phyloP scores from a whole-genome alignment of 2,113 vertebrate species.

The Paramormyrops kingsleyae region DNA sequence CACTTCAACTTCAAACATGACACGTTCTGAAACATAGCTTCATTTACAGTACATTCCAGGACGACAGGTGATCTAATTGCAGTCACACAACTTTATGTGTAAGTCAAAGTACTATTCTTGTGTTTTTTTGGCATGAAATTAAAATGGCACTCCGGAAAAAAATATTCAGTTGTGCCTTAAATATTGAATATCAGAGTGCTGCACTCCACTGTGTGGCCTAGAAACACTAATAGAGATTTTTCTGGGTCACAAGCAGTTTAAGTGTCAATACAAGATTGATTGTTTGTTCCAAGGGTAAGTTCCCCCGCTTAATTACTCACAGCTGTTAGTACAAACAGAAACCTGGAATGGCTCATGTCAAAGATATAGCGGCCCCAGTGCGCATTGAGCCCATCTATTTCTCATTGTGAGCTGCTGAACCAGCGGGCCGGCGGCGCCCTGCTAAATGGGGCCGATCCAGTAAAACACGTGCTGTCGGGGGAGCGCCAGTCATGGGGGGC shows the following conservation, averaged over 20 bases:
- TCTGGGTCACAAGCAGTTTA: neutral
- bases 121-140: neutral
- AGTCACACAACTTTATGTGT: neutral
- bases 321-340: conserved; percentile 12
- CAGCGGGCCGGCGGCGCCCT: neutral
- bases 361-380: neutral
- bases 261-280: conserved; percentile 18
- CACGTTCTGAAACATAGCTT: neutral
- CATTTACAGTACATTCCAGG: neutral
- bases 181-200: neutral
- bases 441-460: neutral
- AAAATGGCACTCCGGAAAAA: neutral
- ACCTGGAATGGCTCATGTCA: conserved; percentile 11
- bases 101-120: neutral
- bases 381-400: neutral
- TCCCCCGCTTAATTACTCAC: conserved; percentile 11
- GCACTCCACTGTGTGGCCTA: neutral
- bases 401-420: neutral
- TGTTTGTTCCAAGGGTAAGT: conserved; percentile 3
- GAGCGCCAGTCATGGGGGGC: neutral
- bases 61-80: neutral
- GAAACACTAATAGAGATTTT: neutral
- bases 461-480: neutral
- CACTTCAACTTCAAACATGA: neutral
- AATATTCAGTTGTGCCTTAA: neutral